Evolutionary conservation across 2,888 invertebrate genomes (phyloP), one percentile per base, ranked within the genome.

Genomic region (Rhingia rostrata): DNA sequence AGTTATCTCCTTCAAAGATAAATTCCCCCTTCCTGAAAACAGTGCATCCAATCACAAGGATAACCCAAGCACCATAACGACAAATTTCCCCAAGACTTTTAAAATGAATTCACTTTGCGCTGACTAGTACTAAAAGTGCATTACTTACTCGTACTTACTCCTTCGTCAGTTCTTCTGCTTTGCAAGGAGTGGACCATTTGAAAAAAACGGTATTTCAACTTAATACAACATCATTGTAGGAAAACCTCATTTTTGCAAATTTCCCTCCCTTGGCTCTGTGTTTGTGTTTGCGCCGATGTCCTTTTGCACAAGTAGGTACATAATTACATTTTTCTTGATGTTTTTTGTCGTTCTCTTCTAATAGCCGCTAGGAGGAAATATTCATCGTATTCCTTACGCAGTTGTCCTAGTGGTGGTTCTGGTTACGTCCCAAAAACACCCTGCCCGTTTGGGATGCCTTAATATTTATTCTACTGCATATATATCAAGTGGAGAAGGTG

Each of bases 271-370:
- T 4, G 1, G 22, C 22, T 14, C 10, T 39, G 22, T 22, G 2
- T 22, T 1, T 22, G 22, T 56, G 10, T 54, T 35, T 3, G 22
- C 33, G 6, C 41, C n/a, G 33, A 43, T 69, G 77, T 77, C 77
- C 61, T 61, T 72, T 77, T 60, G 61, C 53, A 47, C 53, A 77
- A 77, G 61, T 69, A 67, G 67, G 67, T 75, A 77, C 61, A 77
- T 77, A 67, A 75, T 75, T 75, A 77, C 67, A 77, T 77, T 75
- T 74, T 74, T 51, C 58, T 51, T 66, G 14, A 58, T 58, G 58
- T 75, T 75, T 66, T 37, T 33, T 53, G n/a, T 60, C 60, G 30
- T 37, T 22, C 2, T 22, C 22, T 22, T 32, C 67, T 77, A 69
- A 69, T 77, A 77, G 67, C 77, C 77, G 32, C 45, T 37, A 54